These are phyloP conservation scores for Ophion obscuratus DNA, from an alignment of 2,888 invertebrate genomes.

Conservation along the genomic window DNA sequence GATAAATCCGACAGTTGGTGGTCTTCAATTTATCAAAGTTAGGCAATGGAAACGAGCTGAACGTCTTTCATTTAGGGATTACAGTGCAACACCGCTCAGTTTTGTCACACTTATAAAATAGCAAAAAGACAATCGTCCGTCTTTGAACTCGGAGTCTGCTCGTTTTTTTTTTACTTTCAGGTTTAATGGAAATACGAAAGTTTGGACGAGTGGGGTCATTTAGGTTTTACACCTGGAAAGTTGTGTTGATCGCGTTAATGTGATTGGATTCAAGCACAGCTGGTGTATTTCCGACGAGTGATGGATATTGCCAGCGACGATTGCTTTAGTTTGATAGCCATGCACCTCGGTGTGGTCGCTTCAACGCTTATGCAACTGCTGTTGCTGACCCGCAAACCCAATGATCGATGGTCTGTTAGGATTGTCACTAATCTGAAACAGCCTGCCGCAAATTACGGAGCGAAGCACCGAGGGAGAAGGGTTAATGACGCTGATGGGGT, in stretches of 20 bases:
- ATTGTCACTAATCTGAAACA: slow-evolving; percentile 50
- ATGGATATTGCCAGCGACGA: not conserved
- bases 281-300: slow-evolving; percentile 1
- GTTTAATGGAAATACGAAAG: not conserved
- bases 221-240: not conserved
- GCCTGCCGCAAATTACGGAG: slow-evolving; percentile 44
- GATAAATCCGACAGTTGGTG: not conserved
- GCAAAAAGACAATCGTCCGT: not conserved
- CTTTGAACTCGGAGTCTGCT: not conserved
- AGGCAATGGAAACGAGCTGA: not conserved
- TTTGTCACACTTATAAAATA: not conserved
- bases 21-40: not conserved
- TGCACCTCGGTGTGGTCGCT: not conserved
- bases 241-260: not conserved
- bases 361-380: slow-evolving; percentile 9
- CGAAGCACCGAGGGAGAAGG: slow-evolving; percentile 16
- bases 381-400: slow-evolving; percentile 39
- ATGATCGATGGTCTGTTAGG: slow-evolving; percentile 52
- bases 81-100: not conserved
- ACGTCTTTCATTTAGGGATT: not conserved
- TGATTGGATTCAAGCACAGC: not conserved
- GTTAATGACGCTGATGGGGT: slow-evolving; percentile 16
- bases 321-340: slow-evolving; percentile 8
- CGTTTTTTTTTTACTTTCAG: not conserved
- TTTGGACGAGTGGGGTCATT: not conserved